Conservation (phyloP, 1,140 invertebrate genomes). For the Neodiprion pinetum region DNA sequence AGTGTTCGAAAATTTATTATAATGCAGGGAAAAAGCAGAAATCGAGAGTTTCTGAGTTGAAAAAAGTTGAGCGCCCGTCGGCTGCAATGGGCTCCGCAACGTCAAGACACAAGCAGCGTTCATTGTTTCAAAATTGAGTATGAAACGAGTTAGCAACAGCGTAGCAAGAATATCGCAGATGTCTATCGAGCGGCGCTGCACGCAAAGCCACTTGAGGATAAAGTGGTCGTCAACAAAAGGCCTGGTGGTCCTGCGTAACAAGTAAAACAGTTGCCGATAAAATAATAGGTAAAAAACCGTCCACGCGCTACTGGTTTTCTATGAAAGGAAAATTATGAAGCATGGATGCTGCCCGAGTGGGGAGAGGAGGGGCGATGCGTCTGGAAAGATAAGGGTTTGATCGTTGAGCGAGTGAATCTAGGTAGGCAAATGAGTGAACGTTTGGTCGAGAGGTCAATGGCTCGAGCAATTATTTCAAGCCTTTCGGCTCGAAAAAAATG, state of each 20-base stretch:
- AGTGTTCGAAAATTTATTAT: too few relatives aligned
- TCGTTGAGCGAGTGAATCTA: background rate
- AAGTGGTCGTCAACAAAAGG: constrained; percentile 43
- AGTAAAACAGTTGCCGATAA: constrained; percentile 57
- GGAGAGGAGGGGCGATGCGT: background rate
- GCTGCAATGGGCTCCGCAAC: background rate
- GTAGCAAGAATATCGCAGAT: constrained; percentile 44
- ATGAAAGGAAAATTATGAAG: constrained; percentile 16
- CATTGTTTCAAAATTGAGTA: background rate
- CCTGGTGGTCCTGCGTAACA: constrained; percentile 31
- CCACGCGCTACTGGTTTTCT: constrained; percentile 49
- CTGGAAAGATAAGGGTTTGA: background rate
- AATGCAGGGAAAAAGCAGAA: too few relatives aligned
- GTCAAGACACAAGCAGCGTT: background rate
- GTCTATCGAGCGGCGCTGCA: constrained; percentile 32
- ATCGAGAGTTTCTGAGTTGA: too few relatives aligned
- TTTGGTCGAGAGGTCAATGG: background rate
- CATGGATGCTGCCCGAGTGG: background rate
- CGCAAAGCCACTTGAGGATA: constrained; percentile 47
- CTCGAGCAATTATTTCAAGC: background rate
- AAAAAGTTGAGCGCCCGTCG: too few relatives aligned
- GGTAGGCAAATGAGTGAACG: background rate
- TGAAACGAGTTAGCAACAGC: background rate
- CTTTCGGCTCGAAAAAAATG: background rate
- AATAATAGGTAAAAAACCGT: constrained; percentile 52